phyloP scores from a whole-genome alignment of 2,797 vertebrate species.

The Periparus ater region DNA sequence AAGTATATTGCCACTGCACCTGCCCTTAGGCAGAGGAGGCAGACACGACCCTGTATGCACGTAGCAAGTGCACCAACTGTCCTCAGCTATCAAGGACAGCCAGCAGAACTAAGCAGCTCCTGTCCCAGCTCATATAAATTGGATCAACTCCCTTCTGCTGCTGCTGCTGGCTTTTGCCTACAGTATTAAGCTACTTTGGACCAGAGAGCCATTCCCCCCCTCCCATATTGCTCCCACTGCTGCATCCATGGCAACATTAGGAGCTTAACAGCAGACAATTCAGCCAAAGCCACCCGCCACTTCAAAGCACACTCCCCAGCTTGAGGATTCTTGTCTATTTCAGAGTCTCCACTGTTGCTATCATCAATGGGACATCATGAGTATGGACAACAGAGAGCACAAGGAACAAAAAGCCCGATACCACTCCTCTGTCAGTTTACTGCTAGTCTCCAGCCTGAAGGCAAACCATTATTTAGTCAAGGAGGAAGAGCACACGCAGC shows the following conservation, averaged over 20 bases:
- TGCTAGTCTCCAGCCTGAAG: constrained; percentile 15
- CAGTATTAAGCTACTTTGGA: constrained; percentile 45
- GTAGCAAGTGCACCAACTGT: neutral
- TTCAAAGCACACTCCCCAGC: constrained; percentile 37
- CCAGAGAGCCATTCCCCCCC: neutral
- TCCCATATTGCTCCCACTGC: neutral
- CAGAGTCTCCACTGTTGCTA: neutral
- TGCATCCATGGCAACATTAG: constrained; percentile 50
- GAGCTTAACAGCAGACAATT: constrained; percentile 26
- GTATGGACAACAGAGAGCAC: neutral
- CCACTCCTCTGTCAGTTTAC: neutral
- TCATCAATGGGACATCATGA: constrained; percentile 29
- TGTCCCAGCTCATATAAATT: constrained; percentile 2
- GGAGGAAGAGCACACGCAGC: constrained; percentile 26
- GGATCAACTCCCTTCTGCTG: constrained; percentile 5
- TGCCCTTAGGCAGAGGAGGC: constrained; percentile 25
- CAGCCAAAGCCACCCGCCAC: constrained; percentile 26
- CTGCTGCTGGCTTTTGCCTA: constrained; percentile 21
- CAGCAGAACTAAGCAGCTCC: neutral
- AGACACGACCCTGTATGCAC: neutral
- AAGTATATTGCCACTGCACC: neutral
- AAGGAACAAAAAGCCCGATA: neutral
- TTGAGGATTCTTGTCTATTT: constrained; percentile 20
- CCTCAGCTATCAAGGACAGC: constrained; percentile 20
- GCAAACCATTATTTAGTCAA: constrained; percentile 30